Evolutionary conservation across 2,797 vertebrate genomes (phyloP), one percentile per base, ranked within the genome.

Genomic region (Taenioides sp.): DNA sequence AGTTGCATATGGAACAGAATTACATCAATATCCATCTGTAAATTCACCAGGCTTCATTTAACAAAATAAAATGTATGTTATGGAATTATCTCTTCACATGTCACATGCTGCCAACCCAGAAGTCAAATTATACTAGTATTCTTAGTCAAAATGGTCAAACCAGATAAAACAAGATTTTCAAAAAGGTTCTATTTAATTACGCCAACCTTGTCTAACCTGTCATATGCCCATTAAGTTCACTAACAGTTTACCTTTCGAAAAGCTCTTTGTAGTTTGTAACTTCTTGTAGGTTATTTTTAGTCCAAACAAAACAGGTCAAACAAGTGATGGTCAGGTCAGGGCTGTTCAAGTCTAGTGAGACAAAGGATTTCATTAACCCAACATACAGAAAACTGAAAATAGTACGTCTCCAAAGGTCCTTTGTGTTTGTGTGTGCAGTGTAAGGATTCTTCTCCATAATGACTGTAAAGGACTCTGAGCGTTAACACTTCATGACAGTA

Each of bases 251-350:
- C 22, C 54, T 57, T 57, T 74, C 18, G 14, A 17, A 62, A 37
- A 62, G 37, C 23, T 67, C 57, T 55, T 65, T 74, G n/a, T 58
- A 52, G 16, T 25, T 57, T 43, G 70, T 59, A 17, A 27, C 25
- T 28, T 59, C 2, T 65, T 54, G 40, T 16, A 20, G 43, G 34
- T 34, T 34, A 37, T 61, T 10, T 52, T 47, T 57, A 6, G 25
- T 75, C 22, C 58, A 69, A 72, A 69, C 0, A 62, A 47, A 77
- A 71, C 40, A 62, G 25, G 77, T 9, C 65, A 25, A 74, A 64
- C 27, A 28, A 34, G 10, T 76, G 75, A 81, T 80, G 80, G 59
- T 20, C 16, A 31, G 28, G 77, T 82, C 75, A 57, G 14, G 70
- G 62, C 37, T 50, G 70, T 62, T 79, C 11, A 68, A 37, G 23